phyloP scores from a whole-genome alignment of 2,113 vertebrate genomes.

The Sinocyclocheilus maitianheensis region DNA sequence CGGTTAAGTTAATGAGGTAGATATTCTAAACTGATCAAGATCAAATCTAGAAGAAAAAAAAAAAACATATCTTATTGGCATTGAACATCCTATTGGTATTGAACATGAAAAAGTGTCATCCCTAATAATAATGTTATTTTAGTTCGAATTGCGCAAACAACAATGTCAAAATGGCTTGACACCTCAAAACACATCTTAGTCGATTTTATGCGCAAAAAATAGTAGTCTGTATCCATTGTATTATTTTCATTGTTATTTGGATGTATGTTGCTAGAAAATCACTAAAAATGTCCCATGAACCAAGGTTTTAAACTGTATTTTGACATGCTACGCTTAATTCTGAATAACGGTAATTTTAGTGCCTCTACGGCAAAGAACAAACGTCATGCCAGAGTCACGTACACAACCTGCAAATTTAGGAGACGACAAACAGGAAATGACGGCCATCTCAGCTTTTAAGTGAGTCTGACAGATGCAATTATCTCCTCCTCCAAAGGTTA shows the following conservation, averaged over 20 bases:
- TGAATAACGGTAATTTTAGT: neutral
- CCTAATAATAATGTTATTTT: neutral
- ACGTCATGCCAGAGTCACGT: conserved; percentile 40
- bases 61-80: no score
- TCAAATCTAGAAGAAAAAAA: no score
- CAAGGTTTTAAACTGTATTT: neutral
- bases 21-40: neutral
- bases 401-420: conserved; percentile 53
- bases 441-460: conserved; percentile 68
- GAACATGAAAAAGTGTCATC: no score
- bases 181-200: neutral
- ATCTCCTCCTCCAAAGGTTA: conserved; percentile 70
- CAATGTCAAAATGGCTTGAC: neutral
- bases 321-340: neutral
- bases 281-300: neutral
- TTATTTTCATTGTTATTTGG: neutral
- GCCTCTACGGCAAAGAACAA: neutral
- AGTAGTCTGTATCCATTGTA: neutral
- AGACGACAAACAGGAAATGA: conserved; percentile 67
- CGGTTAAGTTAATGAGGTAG: neutral
- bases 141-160: neutral
- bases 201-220: neutral
- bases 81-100: no score
- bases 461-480: conserved; percentile 75
- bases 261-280: neutral